Evolutionary conservation across 1,140 invertebrate species (phyloP).

Genomic region (Macrobrachium nipponense): DNA sequence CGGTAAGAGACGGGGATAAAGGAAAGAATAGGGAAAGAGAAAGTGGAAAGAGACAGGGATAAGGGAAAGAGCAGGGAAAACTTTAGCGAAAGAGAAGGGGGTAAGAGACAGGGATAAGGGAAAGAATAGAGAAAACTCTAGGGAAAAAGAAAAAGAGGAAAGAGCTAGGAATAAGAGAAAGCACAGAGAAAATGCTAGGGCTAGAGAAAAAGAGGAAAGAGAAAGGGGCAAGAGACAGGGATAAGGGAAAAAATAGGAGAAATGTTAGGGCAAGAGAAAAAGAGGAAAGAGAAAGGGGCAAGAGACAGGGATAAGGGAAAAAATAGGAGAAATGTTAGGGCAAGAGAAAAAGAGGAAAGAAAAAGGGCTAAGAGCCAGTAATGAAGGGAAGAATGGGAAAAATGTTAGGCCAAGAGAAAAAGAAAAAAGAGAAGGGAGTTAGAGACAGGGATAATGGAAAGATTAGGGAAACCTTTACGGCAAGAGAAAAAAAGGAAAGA

Average conservation of each 20-base stretch:
- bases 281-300: neutral
- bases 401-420: neutral
- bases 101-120: neutral
- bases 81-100: too few relatives aligned
- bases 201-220: too few relatives aligned
- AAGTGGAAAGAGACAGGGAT: neutral
- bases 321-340: neutral
- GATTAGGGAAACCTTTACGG: neutral
- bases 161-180: neutral
- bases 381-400: neutral
- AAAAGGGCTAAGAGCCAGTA: neutral
- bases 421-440: neutral
- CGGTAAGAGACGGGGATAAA: neutral
- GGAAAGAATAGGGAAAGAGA: slow-evolving; percentile 11
- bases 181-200: too few relatives aligned
- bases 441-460: slow-evolving; percentile 2
- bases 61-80: neutral
- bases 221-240: neutral
- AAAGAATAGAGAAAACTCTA: neutral
- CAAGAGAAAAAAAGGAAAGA: slow-evolving; percentile 8
- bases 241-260: slow-evolving; percentile 5
- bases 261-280: neutral
- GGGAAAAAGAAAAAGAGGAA: neutral
- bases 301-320: slow-evolving; percentile 1
- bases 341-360: too few relatives aligned